phyloP scores from a whole-genome alignment of 2,797 vertebrate species.

The Enteromius thamalakanensis region DNA sequence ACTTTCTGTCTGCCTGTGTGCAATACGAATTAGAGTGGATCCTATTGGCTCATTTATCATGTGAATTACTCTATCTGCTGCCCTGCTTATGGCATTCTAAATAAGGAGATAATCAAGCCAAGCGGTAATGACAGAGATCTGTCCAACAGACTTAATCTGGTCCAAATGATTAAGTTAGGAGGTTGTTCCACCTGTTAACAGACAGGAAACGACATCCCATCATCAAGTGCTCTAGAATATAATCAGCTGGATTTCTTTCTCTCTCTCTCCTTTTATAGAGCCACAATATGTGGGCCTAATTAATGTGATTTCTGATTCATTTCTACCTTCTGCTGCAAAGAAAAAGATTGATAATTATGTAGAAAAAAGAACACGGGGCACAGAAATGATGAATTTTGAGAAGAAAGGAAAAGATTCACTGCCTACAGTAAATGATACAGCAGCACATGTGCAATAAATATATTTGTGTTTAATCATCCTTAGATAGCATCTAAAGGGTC shows the following conservation, averaged over 20 bases:
- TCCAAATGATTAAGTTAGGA: slow-evolving; percentile 45
- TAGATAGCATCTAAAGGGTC: background rate
- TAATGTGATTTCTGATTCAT: slow-evolving; percentile 48
- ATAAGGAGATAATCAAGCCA: slow-evolving; percentile 30
- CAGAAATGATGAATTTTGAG: background rate
- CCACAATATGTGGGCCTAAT: slow-evolving; percentile 42
- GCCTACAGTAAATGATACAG: slow-evolving; percentile 5
- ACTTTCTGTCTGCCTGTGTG: background rate
- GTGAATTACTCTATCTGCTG: slow-evolving; percentile 31
- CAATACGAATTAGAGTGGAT: slow-evolving; percentile 14
- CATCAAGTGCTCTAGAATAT: slow-evolving; percentile 39
- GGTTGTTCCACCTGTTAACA: slow-evolving; percentile 24
- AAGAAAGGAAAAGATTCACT: slow-evolving; percentile 31
- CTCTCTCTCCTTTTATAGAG: slow-evolving; percentile 29
- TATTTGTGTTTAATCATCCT: slow-evolving; percentile 9
- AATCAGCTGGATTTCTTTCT: slow-evolving; percentile 21
- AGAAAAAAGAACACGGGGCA: slow-evolving; percentile 29
- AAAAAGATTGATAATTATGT: slow-evolving; percentile 48
- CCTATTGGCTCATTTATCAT: slow-evolving; percentile 14
- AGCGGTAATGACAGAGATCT: slow-evolving; percentile 35
- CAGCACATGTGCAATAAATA: slow-evolving; percentile 5
- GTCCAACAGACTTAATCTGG: slow-evolving; percentile 19
- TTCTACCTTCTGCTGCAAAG: slow-evolving; percentile 20
- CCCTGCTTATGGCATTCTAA: slow-evolving; percentile 10
- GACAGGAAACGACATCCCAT: slow-evolving; percentile 39